phyloP scores from a whole-genome alignment of 2,797 vertebrate species.

The Acipenser ruthenus region DNA sequence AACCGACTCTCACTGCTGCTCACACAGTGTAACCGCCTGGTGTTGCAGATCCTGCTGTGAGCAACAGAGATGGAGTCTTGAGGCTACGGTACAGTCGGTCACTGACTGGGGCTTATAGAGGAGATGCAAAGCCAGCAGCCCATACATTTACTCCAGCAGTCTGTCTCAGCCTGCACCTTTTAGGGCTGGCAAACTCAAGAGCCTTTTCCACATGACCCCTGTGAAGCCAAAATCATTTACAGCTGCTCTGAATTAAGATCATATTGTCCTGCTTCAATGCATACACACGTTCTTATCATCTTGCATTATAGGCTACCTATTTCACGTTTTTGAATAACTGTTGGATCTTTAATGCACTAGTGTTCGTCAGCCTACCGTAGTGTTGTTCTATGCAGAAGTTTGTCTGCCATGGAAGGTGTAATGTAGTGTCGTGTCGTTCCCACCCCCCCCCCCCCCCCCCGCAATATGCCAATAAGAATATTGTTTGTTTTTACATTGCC shows the following conservation, averaged over 20 bases:
- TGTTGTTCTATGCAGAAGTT: too few relatives aligned
- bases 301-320: slow-evolving; percentile 43
- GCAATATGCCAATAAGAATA: too few relatives aligned
- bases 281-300: slow-evolving; percentile 25
- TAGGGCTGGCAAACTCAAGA: background rate
- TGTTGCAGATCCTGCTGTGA: background rate
- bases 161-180: background rate
- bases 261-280: slow-evolving; percentile 16
- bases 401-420: too few relatives aligned
- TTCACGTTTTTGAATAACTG: slow-evolving; percentile 36
- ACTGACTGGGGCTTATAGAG: too few relatives aligned
- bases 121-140: background rate
- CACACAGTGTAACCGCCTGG: background rate
- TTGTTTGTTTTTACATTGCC: too few relatives aligned
- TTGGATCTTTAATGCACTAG: background rate
- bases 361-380: too few relatives aligned
- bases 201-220: background rate
- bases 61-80: too few relatives aligned
- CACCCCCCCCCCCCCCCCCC: too few relatives aligned
- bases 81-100: too few relatives aligned
- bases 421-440: too few relatives aligned
- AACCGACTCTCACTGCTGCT: too few relatives aligned
- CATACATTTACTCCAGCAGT: background rate
- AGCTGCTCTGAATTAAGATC: slow-evolving; percentile 29
- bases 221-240: background rate